These are phyloP conservation scores for Epinephelus moara DNA, from an alignment of 2,113 vertebrate species.

Conservation along the genomic window DNA sequence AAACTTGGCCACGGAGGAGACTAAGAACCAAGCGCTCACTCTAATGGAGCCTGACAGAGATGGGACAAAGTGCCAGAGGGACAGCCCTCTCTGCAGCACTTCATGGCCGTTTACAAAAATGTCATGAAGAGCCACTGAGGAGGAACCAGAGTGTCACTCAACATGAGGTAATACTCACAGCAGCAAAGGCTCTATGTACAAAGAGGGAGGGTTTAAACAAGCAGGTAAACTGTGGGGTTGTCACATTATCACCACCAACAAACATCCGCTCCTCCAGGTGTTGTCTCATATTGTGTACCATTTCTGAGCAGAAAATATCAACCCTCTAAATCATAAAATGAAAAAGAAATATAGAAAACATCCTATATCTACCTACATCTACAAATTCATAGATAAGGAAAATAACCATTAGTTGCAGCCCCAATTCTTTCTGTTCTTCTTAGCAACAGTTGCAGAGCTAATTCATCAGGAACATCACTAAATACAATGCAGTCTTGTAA, in stretches of 20 bases:
- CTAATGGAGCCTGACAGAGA: not conserved
- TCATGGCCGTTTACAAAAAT: slow-evolving; percentile 4
- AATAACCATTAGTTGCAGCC: not conserved
- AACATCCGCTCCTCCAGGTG: not conserved
- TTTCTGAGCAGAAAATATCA: not conserved
- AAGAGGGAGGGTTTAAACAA: not conserved
- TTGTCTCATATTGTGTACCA: not conserved
- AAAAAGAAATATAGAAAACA: too few relatives aligned
- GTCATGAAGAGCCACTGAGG: not conserved
- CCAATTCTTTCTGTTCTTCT: not conserved
- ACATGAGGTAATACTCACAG: slow-evolving; percentile 18
- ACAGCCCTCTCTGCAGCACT: not conserved
- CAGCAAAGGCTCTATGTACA: not conserved
- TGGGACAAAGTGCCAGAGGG: not conserved
- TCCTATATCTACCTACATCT: too few relatives aligned
- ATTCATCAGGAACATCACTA: not conserved
- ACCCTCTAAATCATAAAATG: not conserved
- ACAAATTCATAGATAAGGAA: not conserved
- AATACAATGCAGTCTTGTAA: not conserved
- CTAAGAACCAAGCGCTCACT: not conserved
- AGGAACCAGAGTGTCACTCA: slow-evolving; percentile 1
- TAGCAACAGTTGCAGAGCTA: not conserved
- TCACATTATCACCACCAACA: not conserved
- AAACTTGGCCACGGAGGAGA: not conserved
- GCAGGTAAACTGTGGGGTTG: not conserved